A percentile compares a stretch with the other conserved stretches of the same genome.
Evolutionary conservation across 2,888 invertebrate genomes (phyloP).

Genomic region (Steinernema carpocapsae): DNA sequence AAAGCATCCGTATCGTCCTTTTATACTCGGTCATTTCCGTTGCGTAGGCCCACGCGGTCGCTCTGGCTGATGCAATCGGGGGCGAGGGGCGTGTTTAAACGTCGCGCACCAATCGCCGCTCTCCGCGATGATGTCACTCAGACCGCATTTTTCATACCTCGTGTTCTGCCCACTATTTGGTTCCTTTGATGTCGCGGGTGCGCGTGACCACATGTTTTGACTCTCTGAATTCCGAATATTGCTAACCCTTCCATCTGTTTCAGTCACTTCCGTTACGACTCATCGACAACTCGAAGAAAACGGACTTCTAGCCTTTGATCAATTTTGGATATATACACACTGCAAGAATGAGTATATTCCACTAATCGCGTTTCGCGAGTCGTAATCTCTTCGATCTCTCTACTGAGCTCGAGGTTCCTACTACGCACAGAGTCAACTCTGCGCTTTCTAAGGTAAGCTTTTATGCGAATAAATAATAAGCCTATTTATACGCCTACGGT

Average conservation of each 20-base stretch:
- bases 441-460: constrained; percentile 17
- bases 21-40: no score
- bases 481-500: background rate
- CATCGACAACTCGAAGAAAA: background rate
- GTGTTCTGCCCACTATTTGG: constrained; percentile 2
- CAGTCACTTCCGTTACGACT: background rate
- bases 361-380: constrained; percentile 3
- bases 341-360: background rate
- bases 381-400: constrained; percentile 17
- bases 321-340: background rate
- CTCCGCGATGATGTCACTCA: background rate
- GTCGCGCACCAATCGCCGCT: background rate
- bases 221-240: no score
- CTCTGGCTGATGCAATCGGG: constrained; percentile 12
- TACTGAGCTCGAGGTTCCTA: constrained; percentile 4
- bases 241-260: background rate
- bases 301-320: background rate
- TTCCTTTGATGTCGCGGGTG: background rate
- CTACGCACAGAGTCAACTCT: constrained; percentile 16
- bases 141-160: background rate
- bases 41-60: background rate
- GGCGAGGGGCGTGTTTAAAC: background rate
- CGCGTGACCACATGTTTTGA: constrained; percentile 13
- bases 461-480: background rate
- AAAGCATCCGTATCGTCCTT: no score